These are phyloP conservation scores for Poecile montanus DNA, from an alignment of 2,797 vertebrate species.

Conservation along the genomic window DNA sequence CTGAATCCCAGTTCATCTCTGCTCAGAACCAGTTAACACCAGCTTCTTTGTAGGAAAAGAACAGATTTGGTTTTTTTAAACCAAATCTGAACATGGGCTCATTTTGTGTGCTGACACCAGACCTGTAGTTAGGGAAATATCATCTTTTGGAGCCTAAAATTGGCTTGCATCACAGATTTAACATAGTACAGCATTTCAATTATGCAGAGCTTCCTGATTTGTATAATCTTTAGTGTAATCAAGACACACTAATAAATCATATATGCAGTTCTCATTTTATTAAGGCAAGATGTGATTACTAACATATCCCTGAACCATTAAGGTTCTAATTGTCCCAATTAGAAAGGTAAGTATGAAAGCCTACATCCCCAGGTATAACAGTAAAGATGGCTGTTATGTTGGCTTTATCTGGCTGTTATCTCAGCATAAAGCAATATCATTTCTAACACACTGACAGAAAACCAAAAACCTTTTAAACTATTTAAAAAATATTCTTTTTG, in stretches of 20 bases:
- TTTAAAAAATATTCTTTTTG: background rate
- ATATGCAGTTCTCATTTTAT: rapidly evolving
- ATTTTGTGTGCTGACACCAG: background rate
- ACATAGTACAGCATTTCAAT: background rate
- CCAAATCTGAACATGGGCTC: background rate
- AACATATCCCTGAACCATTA: background rate
- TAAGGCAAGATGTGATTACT: background rate
- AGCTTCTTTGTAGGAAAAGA: background rate
- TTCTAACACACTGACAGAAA: background rate
- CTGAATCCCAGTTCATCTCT: background rate
- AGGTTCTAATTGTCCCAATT: background rate
- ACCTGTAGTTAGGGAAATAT: background rate
- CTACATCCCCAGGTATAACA: background rate
- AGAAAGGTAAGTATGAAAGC: background rate
- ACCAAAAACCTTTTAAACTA: rapidly evolving
- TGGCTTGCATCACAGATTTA: background rate
- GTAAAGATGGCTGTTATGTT: background rate
- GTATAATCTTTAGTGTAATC: background rate
- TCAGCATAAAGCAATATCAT: background rate
- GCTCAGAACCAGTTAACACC: background rate
- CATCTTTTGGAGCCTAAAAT: background rate
- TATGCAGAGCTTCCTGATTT: background rate
- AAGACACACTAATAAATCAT: background rate
- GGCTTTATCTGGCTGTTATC: background rate
- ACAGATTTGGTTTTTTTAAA: background rate